Conservation (phyloP, 2,113 vertebrate species). For the Brachyistius frenatus region DNA sequence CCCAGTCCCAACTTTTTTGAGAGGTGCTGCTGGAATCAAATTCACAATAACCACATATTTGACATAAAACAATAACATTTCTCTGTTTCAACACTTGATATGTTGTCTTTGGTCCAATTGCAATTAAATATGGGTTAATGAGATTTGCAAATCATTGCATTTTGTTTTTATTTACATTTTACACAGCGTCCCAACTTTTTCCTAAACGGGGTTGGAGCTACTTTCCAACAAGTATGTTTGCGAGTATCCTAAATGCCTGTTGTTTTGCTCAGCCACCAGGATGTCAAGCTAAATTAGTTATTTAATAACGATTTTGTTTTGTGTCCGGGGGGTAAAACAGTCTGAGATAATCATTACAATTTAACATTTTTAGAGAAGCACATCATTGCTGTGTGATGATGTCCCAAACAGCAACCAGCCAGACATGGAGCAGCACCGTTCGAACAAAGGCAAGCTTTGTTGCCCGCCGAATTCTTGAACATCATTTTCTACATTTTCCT, state of each 20-base stretch:
- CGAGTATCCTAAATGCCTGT: constrained; percentile 15
- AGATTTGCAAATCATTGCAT: too few relatives aligned
- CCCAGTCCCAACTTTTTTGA: too few relatives aligned
- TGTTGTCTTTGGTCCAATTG: too few relatives aligned
- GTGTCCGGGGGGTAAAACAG: constrained; percentile 26
- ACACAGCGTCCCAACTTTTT: too few relatives aligned
- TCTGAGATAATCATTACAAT: constrained; percentile 30
- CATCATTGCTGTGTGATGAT: constrained; percentile 61
- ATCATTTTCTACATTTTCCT: constrained; percentile 81
- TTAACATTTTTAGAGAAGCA: constrained; percentile 51
- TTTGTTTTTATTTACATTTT: too few relatives aligned
- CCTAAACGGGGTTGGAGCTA: neutral
- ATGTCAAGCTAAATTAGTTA: constrained; percentile 25
- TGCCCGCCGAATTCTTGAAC: constrained; percentile 74
- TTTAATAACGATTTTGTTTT: constrained; percentile 47
- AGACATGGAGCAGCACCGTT: constrained; percentile 60
- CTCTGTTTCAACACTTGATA: too few relatives aligned
- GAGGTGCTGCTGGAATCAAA: too few relatives aligned
- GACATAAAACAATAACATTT: too few relatives aligned
- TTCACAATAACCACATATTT: too few relatives aligned
- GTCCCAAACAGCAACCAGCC: constrained; percentile 62
- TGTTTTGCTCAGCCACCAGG: constrained; percentile 18
- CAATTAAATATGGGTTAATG: too few relatives aligned
- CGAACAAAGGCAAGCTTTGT: constrained; percentile 75
- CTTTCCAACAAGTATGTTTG: neutral